Percentiles rank a stretch among this genome's conserved stretches.
Evolutionary conservation across 2,113 vertebrate genomes (phyloP).

Genomic region (Sturnus vulgaris): DNA sequence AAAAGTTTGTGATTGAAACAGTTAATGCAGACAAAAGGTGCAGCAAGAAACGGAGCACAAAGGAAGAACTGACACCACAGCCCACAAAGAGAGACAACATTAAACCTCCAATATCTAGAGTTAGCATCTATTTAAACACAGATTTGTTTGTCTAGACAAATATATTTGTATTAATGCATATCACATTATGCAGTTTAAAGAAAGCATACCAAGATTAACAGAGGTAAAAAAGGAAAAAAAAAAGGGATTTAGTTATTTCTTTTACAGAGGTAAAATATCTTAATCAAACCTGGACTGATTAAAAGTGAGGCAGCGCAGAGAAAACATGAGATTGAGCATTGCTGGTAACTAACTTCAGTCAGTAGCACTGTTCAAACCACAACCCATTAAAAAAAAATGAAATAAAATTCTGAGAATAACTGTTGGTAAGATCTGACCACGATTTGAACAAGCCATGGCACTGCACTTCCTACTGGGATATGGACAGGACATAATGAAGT

Average conservation of each 20-base stretch:
- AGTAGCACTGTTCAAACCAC: not conserved
- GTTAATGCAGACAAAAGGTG: conserved; percentile 35
- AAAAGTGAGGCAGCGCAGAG: not conserved
- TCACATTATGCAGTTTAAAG: not conserved
- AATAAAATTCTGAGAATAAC: not conserved
- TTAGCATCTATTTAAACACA: not conserved
- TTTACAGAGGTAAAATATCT: not conserved
- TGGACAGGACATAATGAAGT: not conserved
- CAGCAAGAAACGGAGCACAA: not conserved
- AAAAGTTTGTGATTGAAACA: conserved; percentile 15
- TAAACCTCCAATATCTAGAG: not conserved
- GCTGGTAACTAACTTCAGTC: not conserved
- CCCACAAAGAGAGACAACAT: accelerated
- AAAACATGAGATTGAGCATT: not conserved
- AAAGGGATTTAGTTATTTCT: not conserved
- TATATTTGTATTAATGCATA: not conserved
- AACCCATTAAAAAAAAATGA: not conserved
- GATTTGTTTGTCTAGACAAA: not conserved
- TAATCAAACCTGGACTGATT: not conserved
- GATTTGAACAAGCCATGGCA: not conserved
- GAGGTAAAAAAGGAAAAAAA: not conserved
- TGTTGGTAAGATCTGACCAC: not conserved
- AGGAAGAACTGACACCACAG: not conserved
- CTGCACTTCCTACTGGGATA: not conserved
- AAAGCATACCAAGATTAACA: not conserved